phyloP scores from a whole-genome alignment of 2,888 invertebrate species.

The Dynastes grantii region DNA sequence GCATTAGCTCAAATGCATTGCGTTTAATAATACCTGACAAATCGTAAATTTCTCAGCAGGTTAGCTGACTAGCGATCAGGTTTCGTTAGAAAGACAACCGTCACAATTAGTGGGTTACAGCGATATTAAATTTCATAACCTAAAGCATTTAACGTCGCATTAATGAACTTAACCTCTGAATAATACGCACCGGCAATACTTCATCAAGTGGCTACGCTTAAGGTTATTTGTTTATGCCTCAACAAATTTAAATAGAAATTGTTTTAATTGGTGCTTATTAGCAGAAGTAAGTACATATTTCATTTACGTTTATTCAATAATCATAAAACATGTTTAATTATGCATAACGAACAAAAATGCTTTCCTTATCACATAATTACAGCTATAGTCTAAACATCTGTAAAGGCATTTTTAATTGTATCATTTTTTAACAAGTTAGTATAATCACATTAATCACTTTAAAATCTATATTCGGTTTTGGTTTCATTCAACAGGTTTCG shows the following conservation, averaged over 20 bases:
- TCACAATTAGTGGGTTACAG: slow-evolving; percentile 16
- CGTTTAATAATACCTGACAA: slow-evolving; percentile 7
- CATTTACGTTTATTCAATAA: background rate
- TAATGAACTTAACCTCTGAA: slow-evolving; percentile 1
- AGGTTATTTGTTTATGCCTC: background rate
- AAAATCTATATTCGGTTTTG: too few relatives aligned
- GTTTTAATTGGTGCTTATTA: background rate
- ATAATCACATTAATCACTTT: too few relatives aligned
- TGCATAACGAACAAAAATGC: background rate
- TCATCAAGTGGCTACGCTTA: background rate
- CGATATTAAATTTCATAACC: slow-evolving; percentile 16
- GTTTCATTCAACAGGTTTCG: too few relatives aligned
- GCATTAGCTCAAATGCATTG: background rate
- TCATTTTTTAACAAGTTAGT: too few relatives aligned
- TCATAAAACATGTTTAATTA: background rate
- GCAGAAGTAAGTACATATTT: background rate
- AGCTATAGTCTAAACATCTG: too few relatives aligned
- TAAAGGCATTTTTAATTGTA: too few relatives aligned
- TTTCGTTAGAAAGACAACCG: slow-evolving; percentile 20
- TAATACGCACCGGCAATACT: background rate
- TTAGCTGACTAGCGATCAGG: background rate
- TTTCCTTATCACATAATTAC: too few relatives aligned
- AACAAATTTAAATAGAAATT: background rate
- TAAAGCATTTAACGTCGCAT: slow-evolving; percentile 15
- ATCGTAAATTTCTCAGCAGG: slow-evolving; percentile 16